phyloP scores from a whole-genome alignment of 2,113 vertebrate genomes.

The Halcyon malimbica region DNA sequence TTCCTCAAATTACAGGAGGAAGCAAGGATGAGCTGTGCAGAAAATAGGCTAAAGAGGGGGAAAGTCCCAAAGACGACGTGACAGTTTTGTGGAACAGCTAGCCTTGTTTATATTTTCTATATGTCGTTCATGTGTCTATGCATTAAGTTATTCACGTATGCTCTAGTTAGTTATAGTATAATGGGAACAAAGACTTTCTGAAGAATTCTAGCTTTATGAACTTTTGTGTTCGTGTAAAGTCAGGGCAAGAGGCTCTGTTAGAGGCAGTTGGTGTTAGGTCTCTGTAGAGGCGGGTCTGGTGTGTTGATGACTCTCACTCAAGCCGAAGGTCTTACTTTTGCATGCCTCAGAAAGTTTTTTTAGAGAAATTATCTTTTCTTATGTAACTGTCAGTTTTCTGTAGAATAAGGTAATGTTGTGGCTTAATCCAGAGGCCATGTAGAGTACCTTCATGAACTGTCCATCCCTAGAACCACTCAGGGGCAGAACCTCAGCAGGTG shows the following conservation, averaged over 20 bases:
- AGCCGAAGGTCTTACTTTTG: not conserved
- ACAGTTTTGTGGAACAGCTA: not conserved
- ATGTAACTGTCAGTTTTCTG: not conserved
- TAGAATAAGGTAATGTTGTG: not conserved
- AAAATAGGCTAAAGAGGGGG: not conserved
- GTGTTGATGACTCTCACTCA: not conserved
- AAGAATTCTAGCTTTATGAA: not conserved
- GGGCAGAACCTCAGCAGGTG: not conserved
- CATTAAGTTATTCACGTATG: not conserved
- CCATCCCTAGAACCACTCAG: not conserved
- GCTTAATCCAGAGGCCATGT: not conserved
- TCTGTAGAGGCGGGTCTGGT: fast-evolving
- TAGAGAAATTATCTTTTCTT: not conserved
- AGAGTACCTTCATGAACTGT: not conserved
- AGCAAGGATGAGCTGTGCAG: not conserved
- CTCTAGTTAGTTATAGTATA: not conserved
- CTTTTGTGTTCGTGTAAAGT: not conserved
- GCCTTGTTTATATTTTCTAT: not conserved
- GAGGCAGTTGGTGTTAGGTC: fast-evolving
- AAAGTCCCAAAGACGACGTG: not conserved
- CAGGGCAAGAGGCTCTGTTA: not conserved
- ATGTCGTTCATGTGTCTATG: not conserved
- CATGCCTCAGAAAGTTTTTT: not conserved
- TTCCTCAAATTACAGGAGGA: not conserved
- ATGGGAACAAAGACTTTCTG: not conserved